A percentile compares a stretch with the other conserved stretches of the same genome.
Evolutionary conservation across 2,888 invertebrate genomes (phyloP).

Genomic region (Aleiodes leptofemur): DNA sequence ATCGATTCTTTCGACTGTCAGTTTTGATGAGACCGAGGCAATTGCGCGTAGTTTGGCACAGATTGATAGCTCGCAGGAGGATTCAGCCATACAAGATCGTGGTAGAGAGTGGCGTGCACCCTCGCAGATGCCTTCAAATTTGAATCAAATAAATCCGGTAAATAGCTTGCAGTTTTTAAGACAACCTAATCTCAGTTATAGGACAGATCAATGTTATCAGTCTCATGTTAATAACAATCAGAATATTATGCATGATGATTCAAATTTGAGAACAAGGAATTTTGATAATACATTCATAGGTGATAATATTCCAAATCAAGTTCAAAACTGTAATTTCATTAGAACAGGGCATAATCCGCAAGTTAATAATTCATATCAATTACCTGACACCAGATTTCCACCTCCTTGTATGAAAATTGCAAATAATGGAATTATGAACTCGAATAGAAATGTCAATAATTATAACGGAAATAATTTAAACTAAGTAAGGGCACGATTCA

Average conservation of each 20-base stretch:
- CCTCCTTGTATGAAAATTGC: not conserved
- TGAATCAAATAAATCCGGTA: not conserved
- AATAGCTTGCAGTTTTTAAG: not conserved
- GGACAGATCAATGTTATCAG: no score
- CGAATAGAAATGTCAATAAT: not conserved
- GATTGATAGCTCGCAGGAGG: constrained; percentile 35
- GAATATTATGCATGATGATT: no score
- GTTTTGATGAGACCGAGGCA: constrained; percentile 43
- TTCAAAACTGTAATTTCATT: constrained; percentile 50
- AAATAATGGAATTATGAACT: not conserved
- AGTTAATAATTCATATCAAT: no score
- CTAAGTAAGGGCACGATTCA: constrained; percentile 15
- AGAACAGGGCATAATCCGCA: no score
- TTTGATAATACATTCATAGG: no score
- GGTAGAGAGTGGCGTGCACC: not conserved
- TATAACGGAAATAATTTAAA: not conserved
- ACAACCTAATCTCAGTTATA: not conserved
- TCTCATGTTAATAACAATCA: no score
- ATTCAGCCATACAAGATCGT: not conserved
- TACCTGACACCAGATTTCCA: not conserved
- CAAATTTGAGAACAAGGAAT: no score
- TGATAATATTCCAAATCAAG: constrained; percentile 54
- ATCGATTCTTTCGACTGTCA: constrained; percentile 40
- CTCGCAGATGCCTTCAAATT: constrained; percentile 49
- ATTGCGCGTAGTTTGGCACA: constrained; percentile 14